Evolutionary conservation across 1,140 invertebrate genomes (phyloP), one percentile per base, ranked within the genome.

Genomic region (Scaptomyza pallida): DNA sequence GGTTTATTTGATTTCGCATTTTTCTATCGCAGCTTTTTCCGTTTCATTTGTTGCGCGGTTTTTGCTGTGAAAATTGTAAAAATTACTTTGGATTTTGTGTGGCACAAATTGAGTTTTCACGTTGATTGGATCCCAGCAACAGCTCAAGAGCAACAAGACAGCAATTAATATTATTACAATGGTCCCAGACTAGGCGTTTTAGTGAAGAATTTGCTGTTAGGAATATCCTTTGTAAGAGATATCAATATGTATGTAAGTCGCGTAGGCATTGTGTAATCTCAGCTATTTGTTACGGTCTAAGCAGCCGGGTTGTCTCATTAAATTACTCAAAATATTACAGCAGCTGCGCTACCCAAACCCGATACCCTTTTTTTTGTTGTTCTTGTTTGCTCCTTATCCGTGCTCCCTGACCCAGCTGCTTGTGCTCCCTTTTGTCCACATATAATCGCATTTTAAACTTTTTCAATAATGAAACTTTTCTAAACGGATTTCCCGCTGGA

Each of bases 391-490:
- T 5, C 12, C 33, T 37, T 26, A 26, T 26, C 23, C 3, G 9
- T 35, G 33, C 33, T 35, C 23, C 23, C 23, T 35, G 12, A 35
- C 33, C 10, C 10, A 2, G 12, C 12, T 5, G 1, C n/a, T n/a
- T 10, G 6, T 15, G 19, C 2, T 5, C 21, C 30, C 37, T 56
- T 44, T 15, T 17, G 33, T 56, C 23, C 63, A 81, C 73, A 78
- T 50, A 88, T 88, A 88, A 88, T 88, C 82, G 83, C 83, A 88
- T 88, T 88, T 89, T 82, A 67, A 88, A 88, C 82, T 88, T 88
- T 88, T 88, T 88, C 83, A 88, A 88, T 88, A 88, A 82, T 76
- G 82, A 88, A 88, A 88, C 77, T 77, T 86, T 88, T 88, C 83
- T 89, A 89, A 88, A 89, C 83, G 83, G 78, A 88, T 89, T 88